Evolutionary conservation across 2,888 invertebrate genomes (phyloP).

Genomic region (Machimus rusticus): DNA sequence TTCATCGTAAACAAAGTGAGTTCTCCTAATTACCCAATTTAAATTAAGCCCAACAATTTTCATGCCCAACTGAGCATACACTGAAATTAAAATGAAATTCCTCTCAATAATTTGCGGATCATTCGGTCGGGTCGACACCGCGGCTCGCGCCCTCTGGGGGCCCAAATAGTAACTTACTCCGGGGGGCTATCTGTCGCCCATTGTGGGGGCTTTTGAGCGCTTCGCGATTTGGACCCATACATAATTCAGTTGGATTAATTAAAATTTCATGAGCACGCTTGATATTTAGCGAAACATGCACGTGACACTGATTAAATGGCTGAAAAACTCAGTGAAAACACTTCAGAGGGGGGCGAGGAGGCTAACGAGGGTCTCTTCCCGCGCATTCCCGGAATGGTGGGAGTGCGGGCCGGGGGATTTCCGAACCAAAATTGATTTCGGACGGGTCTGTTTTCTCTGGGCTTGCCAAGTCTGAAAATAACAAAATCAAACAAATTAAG

Average conservation of each 20-base stretch:
- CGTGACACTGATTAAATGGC: conserved; percentile 25
- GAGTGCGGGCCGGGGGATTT: neutral
- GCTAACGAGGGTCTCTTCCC: neutral
- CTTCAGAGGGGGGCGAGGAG: neutral
- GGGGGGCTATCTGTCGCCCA: neutral
- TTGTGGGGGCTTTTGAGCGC: neutral
- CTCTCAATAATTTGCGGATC: conserved; percentile 17
- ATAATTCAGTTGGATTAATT: conserved; percentile 22
- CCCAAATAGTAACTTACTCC: neutral
- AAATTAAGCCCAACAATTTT: conserved; percentile 28
- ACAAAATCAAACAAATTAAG: conserved; percentile 18
- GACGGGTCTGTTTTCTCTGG: conserved; percentile 12
- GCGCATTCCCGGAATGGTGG: neutral
- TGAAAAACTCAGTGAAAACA: conserved; percentile 7
- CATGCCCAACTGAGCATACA: conserved; percentile 29
- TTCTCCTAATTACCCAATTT: conserved; percentile 14
- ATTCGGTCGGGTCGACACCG: neutral
- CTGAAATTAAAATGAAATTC: conserved; percentile 17
- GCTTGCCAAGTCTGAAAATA: conserved; percentile 21
- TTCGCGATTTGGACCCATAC: neutral
- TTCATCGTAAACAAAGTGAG: neutral
- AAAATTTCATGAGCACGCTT: conserved; percentile 20
- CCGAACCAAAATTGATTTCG: neutral
- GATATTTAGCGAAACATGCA: conserved; percentile 29
- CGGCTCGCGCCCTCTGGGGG: neutral